Evolutionary conservation across 2,888 invertebrate genomes (phyloP).

Genomic region (Eupithecia abbreviata): DNA sequence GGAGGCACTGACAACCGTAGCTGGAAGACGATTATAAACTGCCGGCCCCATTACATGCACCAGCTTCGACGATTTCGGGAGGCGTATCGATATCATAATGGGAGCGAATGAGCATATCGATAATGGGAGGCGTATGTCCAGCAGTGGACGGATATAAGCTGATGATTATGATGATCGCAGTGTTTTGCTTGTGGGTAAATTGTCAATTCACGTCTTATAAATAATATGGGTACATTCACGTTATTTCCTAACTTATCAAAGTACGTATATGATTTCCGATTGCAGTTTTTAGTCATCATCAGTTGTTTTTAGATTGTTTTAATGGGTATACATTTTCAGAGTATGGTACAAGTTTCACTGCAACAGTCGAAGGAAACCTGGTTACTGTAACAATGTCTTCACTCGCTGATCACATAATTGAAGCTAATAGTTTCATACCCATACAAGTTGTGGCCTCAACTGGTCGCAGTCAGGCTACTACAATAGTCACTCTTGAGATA

Average conservation of each 20-base stretch:
- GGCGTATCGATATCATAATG: no score
- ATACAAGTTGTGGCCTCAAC: constrained; percentile 59
- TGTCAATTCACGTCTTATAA: neutral
- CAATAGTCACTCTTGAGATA: constrained; percentile 64
- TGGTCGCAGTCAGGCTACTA: constrained; percentile 50
- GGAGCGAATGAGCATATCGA: no score
- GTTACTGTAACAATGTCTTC: constrained; percentile 59
- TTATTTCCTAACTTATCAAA: neutral
- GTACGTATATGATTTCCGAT: neutral
- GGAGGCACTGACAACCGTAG: no score
- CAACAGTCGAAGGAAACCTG: constrained; percentile 48
- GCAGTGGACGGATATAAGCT: no score
- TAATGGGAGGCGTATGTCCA: no score
- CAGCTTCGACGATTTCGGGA: no score
- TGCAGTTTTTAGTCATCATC: neutral
- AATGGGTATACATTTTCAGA: constrained; percentile 52
- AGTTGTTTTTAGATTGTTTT: neutral
- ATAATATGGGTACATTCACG: neutral
- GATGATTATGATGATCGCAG: no score
- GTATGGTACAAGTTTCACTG: constrained; percentile 53
- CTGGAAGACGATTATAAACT: no score
- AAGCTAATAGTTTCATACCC: constrained; percentile 59
- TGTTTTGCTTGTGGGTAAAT: neutral
- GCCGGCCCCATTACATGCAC: no score
- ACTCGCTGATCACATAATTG: constrained; percentile 53